phyloP scores from a whole-genome alignment of 1,140 invertebrate species.

The Adoxophyes honmai region DNA sequence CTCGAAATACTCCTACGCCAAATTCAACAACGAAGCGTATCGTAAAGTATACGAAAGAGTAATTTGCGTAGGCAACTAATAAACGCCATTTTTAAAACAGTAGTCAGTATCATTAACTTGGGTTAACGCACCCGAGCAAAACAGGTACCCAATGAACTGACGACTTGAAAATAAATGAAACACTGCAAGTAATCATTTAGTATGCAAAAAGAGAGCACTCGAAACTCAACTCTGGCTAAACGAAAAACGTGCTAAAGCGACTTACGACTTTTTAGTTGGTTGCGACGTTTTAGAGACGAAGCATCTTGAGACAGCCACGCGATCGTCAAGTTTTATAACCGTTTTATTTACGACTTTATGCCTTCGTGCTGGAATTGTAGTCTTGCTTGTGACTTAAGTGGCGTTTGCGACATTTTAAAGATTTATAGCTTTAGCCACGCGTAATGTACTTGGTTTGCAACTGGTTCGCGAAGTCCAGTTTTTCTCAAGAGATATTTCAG shows the following conservation, averaged over 20 bases:
- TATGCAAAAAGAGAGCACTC: not conserved
- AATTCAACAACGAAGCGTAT: too few species aligned
- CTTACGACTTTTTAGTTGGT: not conserved
- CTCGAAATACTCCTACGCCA: too few species aligned
- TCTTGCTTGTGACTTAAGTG: not conserved
- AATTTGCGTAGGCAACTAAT: not conserved
- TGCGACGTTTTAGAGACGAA: not conserved
- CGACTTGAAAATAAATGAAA: conserved; percentile 9
- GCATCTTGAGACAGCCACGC: conserved; percentile 13
- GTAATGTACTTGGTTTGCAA: conserved; percentile 18
- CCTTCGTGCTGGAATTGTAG: not conserved
- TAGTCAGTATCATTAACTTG: not conserved
- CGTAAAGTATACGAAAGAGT: too few species aligned
- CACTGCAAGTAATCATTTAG: conserved; percentile 18
- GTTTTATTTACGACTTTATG: conserved; percentile 1
- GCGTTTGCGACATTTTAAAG: not conserved
- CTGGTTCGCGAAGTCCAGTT: conserved; percentile 13
- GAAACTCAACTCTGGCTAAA: not conserved
- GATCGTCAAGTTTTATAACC: conserved; percentile 4
- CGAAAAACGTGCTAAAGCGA: not conserved
- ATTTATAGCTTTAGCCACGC: not conserved
- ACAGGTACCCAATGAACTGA: conserved; percentile 18
- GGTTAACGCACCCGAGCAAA: conserved; percentile 20
- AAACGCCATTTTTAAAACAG: conserved; percentile 1
- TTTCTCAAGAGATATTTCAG: conserved; percentile 10